These are phyloP conservation scores for Taenioides sp. DNA, from an alignment of 2,797 vertebrate species.

Conservation along the genomic window DNA sequence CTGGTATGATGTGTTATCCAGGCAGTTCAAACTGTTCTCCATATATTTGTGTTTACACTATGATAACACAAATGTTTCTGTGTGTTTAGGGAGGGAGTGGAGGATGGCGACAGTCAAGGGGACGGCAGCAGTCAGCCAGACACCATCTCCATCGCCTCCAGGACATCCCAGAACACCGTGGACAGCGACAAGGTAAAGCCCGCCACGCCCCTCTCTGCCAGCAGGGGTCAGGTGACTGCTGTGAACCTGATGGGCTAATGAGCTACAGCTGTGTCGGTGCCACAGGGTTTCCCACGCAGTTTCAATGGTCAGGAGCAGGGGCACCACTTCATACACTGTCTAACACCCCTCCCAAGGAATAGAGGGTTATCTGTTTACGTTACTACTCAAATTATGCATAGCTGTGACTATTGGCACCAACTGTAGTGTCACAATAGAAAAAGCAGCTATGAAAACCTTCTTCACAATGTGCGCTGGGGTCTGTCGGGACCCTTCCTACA, in stretches of 20 bases:
- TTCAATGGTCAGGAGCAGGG: constrained; percentile 61
- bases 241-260: constrained; percentile 44
- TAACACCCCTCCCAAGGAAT: neutral
- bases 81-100: constrained; percentile 85
- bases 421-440: constrained; percentile 5
- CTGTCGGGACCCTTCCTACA: constrained; percentile 51
- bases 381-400: neutral
- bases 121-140: constrained; percentile 97
- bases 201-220: neutral
- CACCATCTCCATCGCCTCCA: constrained; percentile 95
- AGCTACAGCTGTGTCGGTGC: constrained; percentile 52
- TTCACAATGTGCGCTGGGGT: constrained; percentile 66
- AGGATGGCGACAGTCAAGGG: constrained; percentile 95
- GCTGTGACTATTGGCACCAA: neutral
- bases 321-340: constrained; percentile 16
- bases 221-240: constrained; percentile 3
- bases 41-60: neutral
- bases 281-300: constrained; percentile 69
- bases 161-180: constrained; percentile 96
- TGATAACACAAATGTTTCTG: neutral
- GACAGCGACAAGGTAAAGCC: constrained; percentile 97
- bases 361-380: neutral
- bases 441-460: constrained; percentile 64
- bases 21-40: neutral
- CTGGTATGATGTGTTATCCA: constrained; percentile 2